Percentiles rank a stretch among this genome's conserved stretches.
Evolutionary conservation across 2,888 invertebrate species (phyloP).

Genomic region (Volucella inanis): DNA sequence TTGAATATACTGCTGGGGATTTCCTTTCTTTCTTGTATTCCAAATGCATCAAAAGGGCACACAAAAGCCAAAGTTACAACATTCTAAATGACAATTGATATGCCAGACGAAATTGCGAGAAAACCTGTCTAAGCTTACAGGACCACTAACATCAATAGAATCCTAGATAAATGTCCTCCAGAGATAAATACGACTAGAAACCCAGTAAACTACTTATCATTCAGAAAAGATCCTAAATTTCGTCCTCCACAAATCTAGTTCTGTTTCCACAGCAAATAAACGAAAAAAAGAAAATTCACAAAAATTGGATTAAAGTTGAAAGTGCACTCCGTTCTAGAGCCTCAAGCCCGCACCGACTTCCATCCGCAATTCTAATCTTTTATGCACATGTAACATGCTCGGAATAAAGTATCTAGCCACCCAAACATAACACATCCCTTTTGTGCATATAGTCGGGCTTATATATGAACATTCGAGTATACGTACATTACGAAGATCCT

Average conservation of each 20-base stretch:
- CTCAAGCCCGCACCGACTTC: background rate
- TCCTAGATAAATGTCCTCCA: conserved; percentile 32
- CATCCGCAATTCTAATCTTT: background rate
- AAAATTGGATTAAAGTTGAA: conserved; percentile 64
- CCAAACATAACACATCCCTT: conserved; percentile 1
- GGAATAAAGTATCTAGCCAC: conserved; percentile 3
- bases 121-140: background rate
- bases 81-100: background rate
- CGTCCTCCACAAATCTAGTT: conserved; percentile 46
- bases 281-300: background rate
- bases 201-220: conserved; percentile 49
- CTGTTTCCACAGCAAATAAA: conserved; percentile 10
- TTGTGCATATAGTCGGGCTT: too few relatives aligned
- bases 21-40: too few relatives aligned
- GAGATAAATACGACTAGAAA: conserved; percentile 27
- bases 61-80: conserved; percentile 13
- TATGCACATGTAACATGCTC: conserved; percentile 41
- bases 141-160: conserved; percentile 13
- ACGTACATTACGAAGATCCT: too few relatives aligned
- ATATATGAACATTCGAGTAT: too few relatives aligned
- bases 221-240: conserved; percentile 52
- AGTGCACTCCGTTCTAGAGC: conserved; percentile 32
- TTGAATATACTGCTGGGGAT: too few relatives aligned
- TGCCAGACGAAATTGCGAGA: background rate
- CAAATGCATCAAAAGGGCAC: too few relatives aligned